Evolutionary conservation across 2,888 invertebrate species (phyloP).

Genomic region (Lithophane socia): DNA sequence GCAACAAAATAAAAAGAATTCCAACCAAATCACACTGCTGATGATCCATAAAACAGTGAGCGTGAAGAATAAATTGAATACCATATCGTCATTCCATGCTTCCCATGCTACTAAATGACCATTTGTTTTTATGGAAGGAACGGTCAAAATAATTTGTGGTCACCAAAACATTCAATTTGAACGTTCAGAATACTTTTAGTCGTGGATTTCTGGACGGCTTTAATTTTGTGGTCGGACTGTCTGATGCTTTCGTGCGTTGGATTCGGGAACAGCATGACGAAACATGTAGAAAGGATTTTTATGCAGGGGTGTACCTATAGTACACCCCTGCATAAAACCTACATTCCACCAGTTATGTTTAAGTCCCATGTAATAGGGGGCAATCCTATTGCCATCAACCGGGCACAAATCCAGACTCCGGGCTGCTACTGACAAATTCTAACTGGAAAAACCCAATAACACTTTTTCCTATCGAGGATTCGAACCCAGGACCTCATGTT

Average conservation of each 20-base stretch:
- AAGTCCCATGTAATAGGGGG: no score
- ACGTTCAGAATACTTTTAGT: constrained; percentile 49
- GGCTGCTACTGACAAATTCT: no score
- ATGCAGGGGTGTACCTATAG: no score
- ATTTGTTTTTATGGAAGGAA: constrained; percentile 65
- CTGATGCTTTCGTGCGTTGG: constrained; percentile 9
- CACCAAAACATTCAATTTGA: constrained; percentile 68
- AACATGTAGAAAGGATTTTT: constrained; percentile 2
- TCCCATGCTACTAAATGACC: constrained; percentile 68
- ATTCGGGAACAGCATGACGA: constrained; percentile 16
- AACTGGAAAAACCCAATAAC: no score
- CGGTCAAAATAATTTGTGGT: constrained; percentile 67
- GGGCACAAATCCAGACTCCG: no score
- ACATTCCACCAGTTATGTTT: no score
- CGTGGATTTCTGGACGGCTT: constrained; percentile 44
- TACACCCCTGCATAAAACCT: no score
- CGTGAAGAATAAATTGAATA: constrained; percentile 81
- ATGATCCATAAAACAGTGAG: constrained; percentile 74
- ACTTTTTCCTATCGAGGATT: no score
- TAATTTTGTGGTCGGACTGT: constrained; percentile 44
- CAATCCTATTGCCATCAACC: no score
- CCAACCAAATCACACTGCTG: constrained; percentile 66
- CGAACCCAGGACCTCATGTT: no score
- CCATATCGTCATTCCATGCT: constrained; percentile 80
- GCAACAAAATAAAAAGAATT: constrained; percentile 44